Evolutionary conservation across 2,113 vertebrate species (phyloP).

Genomic region (Nyctereutes procyonoides): DNA sequence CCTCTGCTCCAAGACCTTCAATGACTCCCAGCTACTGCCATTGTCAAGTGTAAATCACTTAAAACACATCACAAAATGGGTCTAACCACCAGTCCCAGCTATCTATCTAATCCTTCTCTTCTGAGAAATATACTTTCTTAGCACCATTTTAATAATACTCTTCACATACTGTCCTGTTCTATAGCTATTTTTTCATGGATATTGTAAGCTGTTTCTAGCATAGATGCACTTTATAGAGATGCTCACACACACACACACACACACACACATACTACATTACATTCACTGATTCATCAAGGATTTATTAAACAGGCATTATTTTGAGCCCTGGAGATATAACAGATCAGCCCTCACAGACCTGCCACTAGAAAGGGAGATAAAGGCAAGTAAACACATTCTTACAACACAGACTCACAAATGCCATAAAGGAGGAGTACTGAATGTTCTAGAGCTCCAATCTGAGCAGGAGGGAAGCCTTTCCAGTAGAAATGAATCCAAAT

Average conservation of each 20-base stretch:
- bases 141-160: neutral
- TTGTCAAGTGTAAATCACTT: slow-evolving; percentile 12
- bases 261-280: neutral
- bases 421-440: neutral
- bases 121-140: neutral
- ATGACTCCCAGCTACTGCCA: neutral
- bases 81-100: neutral
- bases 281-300: neutral
- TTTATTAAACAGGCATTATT: neutral
- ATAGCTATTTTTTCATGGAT: neutral
- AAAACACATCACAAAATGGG: neutral
- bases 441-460: neutral
- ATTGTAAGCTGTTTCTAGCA: neutral
- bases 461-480: neutral
- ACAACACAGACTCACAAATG: neutral
- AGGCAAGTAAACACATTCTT: neutral
- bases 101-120: neutral
- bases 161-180: neutral
- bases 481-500: neutral
- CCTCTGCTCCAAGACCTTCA: neutral
- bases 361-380: neutral
- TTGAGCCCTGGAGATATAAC: neutral
- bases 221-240: neutral
- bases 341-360: neutral
- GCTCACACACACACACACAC: neutral